These are phyloP conservation scores for Oscheius sp. DNA, from an alignment of 2,888 invertebrate species.

Conservation along the genomic window DNA sequence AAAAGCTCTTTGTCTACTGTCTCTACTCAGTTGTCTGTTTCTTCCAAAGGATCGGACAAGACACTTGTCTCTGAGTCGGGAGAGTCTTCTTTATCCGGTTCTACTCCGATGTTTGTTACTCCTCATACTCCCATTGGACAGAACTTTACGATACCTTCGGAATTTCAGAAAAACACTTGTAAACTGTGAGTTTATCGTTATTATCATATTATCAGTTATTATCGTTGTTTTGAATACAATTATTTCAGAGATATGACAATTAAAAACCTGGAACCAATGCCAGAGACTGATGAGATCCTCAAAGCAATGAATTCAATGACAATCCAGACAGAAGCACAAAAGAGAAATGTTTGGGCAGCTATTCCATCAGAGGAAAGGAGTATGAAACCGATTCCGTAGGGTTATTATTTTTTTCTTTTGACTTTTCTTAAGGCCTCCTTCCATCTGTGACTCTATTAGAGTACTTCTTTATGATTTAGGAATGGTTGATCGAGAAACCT, in stretches of 20 bases:
- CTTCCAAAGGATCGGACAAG: not conserved
- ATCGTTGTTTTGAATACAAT: not conserved
- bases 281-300: constrained; percentile 47
- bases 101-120: constrained; percentile 25
- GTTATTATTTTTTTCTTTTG: not conserved
- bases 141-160: constrained; percentile 58
- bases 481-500: constrained; percentile 78
- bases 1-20: not conserved
- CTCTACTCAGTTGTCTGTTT: not conserved
- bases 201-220: no score
- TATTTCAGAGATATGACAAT: constrained; percentile 55
- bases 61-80: not conserved
- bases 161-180: constrained; percentile 61
- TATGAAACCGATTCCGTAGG: constrained; percentile 4
- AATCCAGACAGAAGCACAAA: constrained; percentile 39
- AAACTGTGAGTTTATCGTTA: constrained; percentile 52
- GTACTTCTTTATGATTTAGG: constrained; percentile 95
- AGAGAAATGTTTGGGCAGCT: constrained; percentile 42
- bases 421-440: constrained; percentile 46
- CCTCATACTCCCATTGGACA: constrained; percentile 44
- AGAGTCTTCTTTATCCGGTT: not conserved
- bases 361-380: constrained; percentile 30
- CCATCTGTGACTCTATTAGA: constrained; percentile 91
- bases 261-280: constrained; percentile 47
- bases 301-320: constrained; percentile 44